Base-by-base conservation (phyloP, 1,140 invertebrate genomes). In the Lerema accius region DNA sequence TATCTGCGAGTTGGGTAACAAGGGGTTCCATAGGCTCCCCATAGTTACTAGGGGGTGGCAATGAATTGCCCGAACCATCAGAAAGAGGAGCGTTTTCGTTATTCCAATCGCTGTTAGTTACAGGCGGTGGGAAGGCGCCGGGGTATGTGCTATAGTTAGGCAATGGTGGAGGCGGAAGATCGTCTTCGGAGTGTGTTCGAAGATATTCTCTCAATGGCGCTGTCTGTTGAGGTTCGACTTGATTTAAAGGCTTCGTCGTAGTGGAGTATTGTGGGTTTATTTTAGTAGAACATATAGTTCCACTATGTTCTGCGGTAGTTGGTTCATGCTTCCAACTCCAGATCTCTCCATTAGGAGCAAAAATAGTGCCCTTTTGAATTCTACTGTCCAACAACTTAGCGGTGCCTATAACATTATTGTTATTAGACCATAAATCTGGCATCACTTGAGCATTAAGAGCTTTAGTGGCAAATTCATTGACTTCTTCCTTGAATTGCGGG, bases 401-500 rank as follows among this genome's bases (percentile, higher is more conserved):
- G 32, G 77, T 80, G 5, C 81, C 79, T 65, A 82, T 84, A 13
- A 89, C 71, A 67, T 92, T 92, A 62, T 91, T 92, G 43, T 91
- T 92, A 49, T 62, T 81, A 4, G 83, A 70, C 78, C 80, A 84
- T 7, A 88, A 63, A 19, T 90, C 88, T 4, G 85, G 78, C 81
- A 92, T 89, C n/a, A 87, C 72, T 63, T 91, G 89, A 37, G 82
- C 82, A 14, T 87, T 85, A 11, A 93, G 82, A n/a, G 90, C 71
- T 65, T 92, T 92, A 49, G 67, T 73, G 1, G 92, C 92, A 65
- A 93, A 91, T 50, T 92, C 91, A 67, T 86, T 91, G 0, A 92
- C 89, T 66, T 93, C 92, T 4, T 92, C 91, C 40, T 90, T 90
- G 26, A 93, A 89, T 66, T 92, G 89, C 23, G 90, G 82, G 70